Evolutionary conservation across 2,888 invertebrate genomes (phyloP).

Genomic region (Drosophila maculinotata): DNA sequence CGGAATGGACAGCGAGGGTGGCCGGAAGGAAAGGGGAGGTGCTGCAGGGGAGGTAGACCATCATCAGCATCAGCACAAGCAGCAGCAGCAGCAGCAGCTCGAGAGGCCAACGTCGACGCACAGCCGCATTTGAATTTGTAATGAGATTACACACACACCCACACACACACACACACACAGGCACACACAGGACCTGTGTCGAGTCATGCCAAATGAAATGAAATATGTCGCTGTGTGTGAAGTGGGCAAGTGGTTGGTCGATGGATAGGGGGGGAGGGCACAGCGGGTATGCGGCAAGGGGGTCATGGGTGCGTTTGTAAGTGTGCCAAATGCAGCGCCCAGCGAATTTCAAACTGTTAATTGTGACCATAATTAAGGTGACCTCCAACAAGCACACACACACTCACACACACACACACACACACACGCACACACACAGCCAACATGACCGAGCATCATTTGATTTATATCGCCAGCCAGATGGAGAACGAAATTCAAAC

Average conservation of each 20-base stretch:
- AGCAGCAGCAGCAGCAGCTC: conserved; percentile 7
- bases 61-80: neutral
- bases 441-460: conserved; percentile 40
- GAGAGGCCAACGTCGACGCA: conserved; percentile 35
- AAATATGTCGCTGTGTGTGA: conserved; percentile 50
- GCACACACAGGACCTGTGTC: conserved; percentile 7
- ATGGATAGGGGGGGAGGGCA: neutral
- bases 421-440: neutral
- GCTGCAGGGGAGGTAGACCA: neutral
- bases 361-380: conserved; percentile 78
- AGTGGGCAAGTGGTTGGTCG: neutral
- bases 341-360: conserved; percentile 67
- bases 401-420: neutral
- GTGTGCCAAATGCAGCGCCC: conserved; percentile 46
- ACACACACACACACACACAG: conserved; percentile 4
- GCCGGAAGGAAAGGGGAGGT: neutral
- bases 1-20: conserved; percentile 9
- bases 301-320: conserved; percentile 13
- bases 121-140: conserved; percentile 75
- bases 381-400: conserved; percentile 51
- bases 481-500: too few relatives aligned
- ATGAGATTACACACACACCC: conserved; percentile 70
- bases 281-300: neutral
- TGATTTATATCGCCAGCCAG: conserved; percentile 8
- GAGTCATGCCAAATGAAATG: conserved; percentile 61